Conservation (phyloP, 2,113 vertebrate genomes). For the Azemiops feae region DNA sequence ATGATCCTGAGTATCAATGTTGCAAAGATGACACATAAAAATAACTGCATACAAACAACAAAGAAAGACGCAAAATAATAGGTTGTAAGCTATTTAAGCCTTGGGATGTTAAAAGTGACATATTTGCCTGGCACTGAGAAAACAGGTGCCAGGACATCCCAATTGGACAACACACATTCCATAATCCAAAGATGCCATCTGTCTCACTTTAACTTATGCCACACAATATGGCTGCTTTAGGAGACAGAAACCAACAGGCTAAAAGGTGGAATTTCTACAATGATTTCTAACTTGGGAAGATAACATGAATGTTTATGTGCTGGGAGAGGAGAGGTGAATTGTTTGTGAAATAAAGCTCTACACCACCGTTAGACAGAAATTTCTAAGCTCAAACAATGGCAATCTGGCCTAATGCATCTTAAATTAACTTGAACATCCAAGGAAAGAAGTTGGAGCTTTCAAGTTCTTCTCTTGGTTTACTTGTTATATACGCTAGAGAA, state of each 20-base stretch:
- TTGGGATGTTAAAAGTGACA: neutral
- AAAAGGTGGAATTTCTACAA: neutral
- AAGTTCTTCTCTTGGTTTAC: neutral
- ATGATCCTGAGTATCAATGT: neutral
- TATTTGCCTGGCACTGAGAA: neutral
- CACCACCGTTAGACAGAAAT: neutral
- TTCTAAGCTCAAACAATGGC: neutral
- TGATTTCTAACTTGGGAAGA: neutral
- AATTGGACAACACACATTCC: neutral
- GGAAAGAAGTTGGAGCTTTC: neutral
- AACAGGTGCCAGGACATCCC: neutral
- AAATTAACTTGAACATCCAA: neutral
- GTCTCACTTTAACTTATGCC: neutral
- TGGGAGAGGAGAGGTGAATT: neutral
- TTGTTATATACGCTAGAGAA: neutral
- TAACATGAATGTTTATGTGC: neutral
- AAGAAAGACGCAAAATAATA: neutral
- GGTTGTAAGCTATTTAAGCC: neutral
- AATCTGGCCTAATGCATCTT: neutral
- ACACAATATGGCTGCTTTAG: neutral
- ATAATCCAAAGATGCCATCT: neutral
- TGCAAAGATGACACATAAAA: neutral
- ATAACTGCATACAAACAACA: neutral
- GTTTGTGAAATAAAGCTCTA: neutral
- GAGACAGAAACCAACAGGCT: too few relatives aligned